Evolutionary conservation across 2,797 vertebrate genomes (phyloP), one percentile per base, ranked within the genome.

Genomic region (Danio tinwini): DNA sequence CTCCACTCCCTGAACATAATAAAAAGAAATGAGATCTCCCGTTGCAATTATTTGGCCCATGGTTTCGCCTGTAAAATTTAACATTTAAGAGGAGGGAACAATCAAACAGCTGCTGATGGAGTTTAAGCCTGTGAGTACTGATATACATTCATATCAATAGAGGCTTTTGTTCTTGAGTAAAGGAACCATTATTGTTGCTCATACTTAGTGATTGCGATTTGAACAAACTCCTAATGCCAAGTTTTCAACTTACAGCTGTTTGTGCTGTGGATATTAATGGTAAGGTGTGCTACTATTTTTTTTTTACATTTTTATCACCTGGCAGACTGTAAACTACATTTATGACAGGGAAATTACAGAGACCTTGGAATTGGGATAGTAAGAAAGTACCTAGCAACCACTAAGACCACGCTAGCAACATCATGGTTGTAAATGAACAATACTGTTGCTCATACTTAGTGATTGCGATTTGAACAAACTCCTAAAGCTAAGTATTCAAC

Each of bases 1-100:
- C 58, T 53, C 56, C 68, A 59, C 63, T 68, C 74, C 67, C 70
- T 75, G 74, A 87, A 77, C 61, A 56, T 75, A 56, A 84, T 84
- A 83, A 77, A 83, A 67, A 71, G 17, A 72, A 86, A 85, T 62
- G 79, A 83, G 75, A 50, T 85, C 73, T 65, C 81, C 64, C 50
- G 19, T 83, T 61, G 53, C 80, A 85, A 82, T 85, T 78, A 82
- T 78, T 78, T 82, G 84, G 76, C 61, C 74, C 44, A 47, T 67
- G 80, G 42, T 73, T 78, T 68, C 16, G 67, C 67, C 83, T 79
- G 79, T 80, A 82, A 85, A 83, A 84, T 82, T 69, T 50, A 47
- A 78, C 81, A 82, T 72, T 83, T 81, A 53, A 49, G 52, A 80
- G 50, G 50, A 59, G 44, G 68, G 71, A 76, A 83, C 73, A 82